These are phyloP conservation scores for Daubentonia madagascariensis DNA, from an alignment of 2,113 vertebrate genomes.

Conservation along the genomic window DNA sequence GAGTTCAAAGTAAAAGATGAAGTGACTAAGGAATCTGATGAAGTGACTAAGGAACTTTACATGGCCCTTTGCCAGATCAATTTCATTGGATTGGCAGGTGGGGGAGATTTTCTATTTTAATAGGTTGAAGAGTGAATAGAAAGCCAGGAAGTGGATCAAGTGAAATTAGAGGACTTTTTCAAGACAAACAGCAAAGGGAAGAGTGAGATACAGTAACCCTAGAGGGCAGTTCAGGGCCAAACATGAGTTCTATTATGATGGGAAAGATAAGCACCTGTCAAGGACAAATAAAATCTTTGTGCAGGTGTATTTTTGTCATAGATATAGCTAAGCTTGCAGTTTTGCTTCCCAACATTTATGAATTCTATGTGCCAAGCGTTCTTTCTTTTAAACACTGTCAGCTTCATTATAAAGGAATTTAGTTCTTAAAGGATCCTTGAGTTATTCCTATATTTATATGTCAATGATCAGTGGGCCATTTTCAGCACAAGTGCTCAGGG, in stretches of 20 bases:
- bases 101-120: constrained; percentile 8
- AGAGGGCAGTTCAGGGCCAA: background rate
- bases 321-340: background rate
- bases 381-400: background rate
- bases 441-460: background rate
- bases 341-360: background rate
- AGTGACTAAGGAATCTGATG: background rate
- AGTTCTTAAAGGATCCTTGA: background rate
- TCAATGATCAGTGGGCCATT: background rate
- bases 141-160: background rate
- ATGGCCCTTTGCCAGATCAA: background rate
- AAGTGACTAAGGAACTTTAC: background rate
- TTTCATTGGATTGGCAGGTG: background rate
- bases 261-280: background rate
- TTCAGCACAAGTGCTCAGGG: background rate
- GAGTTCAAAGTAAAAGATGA: background rate
- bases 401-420: background rate
- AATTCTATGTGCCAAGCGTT: background rate
- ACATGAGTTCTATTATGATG: background rate
- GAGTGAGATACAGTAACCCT: background rate
- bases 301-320: background rate
- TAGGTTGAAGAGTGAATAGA: background rate
- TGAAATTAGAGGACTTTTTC: background rate
- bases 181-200: background rate
- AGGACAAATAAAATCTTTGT: background rate